Conservation (phyloP, 2,888 invertebrate genomes). For the Mythimna ferrago region DNA sequence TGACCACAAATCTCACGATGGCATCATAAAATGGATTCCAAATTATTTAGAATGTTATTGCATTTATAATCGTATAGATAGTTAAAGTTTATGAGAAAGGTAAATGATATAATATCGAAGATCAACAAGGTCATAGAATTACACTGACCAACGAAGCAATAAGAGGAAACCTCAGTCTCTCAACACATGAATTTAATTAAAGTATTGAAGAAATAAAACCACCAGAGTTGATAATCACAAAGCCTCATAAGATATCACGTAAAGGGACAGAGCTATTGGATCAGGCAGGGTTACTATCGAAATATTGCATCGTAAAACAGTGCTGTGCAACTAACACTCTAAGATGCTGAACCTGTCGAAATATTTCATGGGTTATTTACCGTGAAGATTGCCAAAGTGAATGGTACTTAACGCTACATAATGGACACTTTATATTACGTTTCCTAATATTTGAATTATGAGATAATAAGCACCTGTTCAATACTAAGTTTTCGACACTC, state of each 20-base stretch:
- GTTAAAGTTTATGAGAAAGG: constrained; percentile 34
- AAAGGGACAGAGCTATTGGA: not conserved
- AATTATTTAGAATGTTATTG: constrained; percentile 48
- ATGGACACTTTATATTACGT: constrained; percentile 40
- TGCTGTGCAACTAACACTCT: constrained; percentile 4
- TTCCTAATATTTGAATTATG: constrained; percentile 50
- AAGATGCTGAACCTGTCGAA: constrained; percentile 28
- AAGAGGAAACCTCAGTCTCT: constrained; percentile 11
- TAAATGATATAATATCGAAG: constrained; percentile 7
- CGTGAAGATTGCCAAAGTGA: constrained; percentile 48
- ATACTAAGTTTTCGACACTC: constrained; percentile 29
- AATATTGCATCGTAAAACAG: not conserved
- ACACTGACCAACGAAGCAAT: not conserved
- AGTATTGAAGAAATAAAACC: not conserved
- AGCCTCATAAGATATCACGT: not conserved
- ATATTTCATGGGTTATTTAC: constrained; percentile 51
- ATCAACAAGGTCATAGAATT: constrained; percentile 16
- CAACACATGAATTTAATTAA: not conserved
- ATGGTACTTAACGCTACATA: constrained; percentile 46
- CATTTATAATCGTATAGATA: constrained; percentile 18
- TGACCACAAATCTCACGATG: constrained; percentile 43
- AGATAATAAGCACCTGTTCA: constrained; percentile 27
- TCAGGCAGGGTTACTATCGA: not conserved
- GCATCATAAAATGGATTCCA: constrained; percentile 42
- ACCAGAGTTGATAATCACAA: not conserved